phyloP scores from a whole-genome alignment of 2,797 vertebrate species.

The Scolopax bukidnonensis region DNA sequence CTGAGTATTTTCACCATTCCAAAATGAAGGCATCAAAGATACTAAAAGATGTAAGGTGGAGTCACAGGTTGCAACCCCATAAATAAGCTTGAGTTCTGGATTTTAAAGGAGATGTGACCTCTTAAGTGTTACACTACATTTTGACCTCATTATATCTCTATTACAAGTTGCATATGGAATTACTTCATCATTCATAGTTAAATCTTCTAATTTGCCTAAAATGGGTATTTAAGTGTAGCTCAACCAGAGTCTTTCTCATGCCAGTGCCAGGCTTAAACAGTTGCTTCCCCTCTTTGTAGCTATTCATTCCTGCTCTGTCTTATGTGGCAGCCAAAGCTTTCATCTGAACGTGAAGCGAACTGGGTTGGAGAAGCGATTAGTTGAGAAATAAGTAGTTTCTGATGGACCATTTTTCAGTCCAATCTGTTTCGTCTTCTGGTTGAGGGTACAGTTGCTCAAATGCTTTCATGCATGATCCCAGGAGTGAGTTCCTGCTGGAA shows the following conservation, averaged over 20 bases:
- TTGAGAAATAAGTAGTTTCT: not conserved
- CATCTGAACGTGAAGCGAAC: not conserved
- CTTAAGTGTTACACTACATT: not conserved
- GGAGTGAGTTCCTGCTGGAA: not conserved
- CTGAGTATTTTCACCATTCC: not conserved
- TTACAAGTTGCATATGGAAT: not conserved
- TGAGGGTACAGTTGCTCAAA: not conserved
- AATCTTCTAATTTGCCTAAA: not conserved
- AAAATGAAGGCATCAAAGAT: not conserved
- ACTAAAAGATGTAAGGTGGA: not conserved
- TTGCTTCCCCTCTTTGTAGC: not conserved
- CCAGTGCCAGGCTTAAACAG: not conserved
- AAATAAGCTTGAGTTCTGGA: not conserved
- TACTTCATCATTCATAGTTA: not conserved
- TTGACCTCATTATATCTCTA: not conserved
- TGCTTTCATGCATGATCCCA: rapidly evolving
- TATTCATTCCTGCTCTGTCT: not conserved
- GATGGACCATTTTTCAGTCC: not conserved
- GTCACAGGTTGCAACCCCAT: not conserved
- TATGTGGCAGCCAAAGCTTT: not conserved
- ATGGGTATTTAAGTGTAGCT: not conserved
- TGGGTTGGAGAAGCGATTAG: not conserved
- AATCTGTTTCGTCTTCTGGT: not conserved
- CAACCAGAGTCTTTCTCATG: not conserved
- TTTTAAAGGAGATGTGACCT: not conserved